Conservation (phyloP, 2,113 vertebrate species). For the Pholis gunnellus region DNA sequence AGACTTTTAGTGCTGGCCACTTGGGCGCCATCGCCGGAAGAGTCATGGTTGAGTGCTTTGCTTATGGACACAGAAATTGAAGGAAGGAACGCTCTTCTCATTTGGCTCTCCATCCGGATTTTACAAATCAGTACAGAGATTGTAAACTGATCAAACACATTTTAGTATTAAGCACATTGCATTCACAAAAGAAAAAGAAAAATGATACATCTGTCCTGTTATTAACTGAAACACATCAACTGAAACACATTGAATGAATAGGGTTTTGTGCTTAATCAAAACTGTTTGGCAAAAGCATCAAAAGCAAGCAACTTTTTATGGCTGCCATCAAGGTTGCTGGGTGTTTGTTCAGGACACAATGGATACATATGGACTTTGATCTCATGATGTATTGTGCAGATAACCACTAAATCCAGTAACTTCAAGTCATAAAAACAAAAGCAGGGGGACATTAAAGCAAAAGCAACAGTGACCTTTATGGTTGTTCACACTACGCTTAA, state of each 20-base stretch:
- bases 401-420: conserved; percentile 10
- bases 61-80: neutral
- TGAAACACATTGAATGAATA: neutral
- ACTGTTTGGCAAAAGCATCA: conserved; percentile 18
- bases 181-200: neutral
- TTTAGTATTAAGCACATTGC: neutral
- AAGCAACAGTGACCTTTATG: neutral
- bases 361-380: conserved; percentile 73
- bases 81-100: neutral
- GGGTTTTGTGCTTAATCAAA: conserved; percentile 14
- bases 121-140: neutral
- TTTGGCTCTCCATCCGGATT: neutral
- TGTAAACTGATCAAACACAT: neutral
- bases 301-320: conserved; percentile 49
- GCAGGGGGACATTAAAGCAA: neutral
- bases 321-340: conserved; percentile 33
- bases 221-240: neutral
- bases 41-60: neutral
- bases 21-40: conserved; percentile 7
- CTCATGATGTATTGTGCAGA: conserved; percentile 49
- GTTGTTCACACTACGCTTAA: too few species aligned
- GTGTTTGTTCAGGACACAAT: conserved; percentile 65
- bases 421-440: conserved; percentile 28
- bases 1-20: conserved; percentile 4
- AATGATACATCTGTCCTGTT: neutral